Base-by-base conservation (phyloP, 2,888 invertebrate genomes). In the Tuberolachnus salignus region DNA sequence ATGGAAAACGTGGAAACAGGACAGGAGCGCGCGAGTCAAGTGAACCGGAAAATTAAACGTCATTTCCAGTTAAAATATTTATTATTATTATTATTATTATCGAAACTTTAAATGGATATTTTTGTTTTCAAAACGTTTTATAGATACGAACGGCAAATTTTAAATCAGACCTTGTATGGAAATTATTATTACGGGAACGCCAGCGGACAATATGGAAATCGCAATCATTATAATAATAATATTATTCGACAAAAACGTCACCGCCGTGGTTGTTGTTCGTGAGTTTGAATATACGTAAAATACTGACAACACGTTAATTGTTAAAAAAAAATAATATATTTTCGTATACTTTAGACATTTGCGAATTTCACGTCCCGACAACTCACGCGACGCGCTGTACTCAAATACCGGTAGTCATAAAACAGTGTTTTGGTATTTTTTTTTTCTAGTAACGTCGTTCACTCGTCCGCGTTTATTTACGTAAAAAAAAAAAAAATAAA, bases 51-150 rank as follows among this genome's bases (percentile, higher is more conserved):
- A 75, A 75, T 75, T 75, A 75, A 75, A 75, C 34, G 66, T 67
- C 75, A 59, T 75, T 57, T 66, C 67, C 67, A 75, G 75, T 75
- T 75, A 75, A 75, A 75, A 75, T 75, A 75, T 75, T 66, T 75
- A 75, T 67, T 75, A 57, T 57, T 70, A 72, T n/a, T n/a, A n/a
- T n/a, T n/a, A n/a, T n/a, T 49, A 75, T 21, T 75, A 75, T 75
- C 66, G 75, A 26, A 19, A 67, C 49, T 67, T 49, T 57, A 34
- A 53, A 75, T 16, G 75, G 75, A 75, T 67, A 67, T 67, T 66
- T 75, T 66, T 75, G 66, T 75, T 66, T 75, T 55, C 23, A 26
- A 57, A 64, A 73, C 72, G 72, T 73, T 73, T 73, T 73, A 63
- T 34, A 6, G 34, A 6, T 34, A 34, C 3, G 34, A 16, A 34